Evolutionary conservation across 2,888 invertebrate genomes (phyloP), one percentile per base, ranked within the genome.

Genomic region (Ochlodes sylvanus): DNA sequence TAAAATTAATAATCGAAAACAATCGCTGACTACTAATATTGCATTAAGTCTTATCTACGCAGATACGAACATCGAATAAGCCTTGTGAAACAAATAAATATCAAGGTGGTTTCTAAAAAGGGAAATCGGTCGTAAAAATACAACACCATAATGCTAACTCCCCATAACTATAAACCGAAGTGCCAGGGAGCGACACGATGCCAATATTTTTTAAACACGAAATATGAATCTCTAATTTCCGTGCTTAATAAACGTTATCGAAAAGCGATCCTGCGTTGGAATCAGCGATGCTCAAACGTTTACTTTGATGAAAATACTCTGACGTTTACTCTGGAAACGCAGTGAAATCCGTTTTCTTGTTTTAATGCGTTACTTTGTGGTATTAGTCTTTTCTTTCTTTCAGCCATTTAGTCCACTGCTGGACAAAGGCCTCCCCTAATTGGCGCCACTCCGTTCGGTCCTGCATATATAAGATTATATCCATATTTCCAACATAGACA

Each of bases 181-280:
- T 58, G 68, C 63, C 63, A 55, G 61, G 68, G 21, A 63, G 68
- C 42, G 44, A 54, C 64, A 69, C 69, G 63, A 60, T 19, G 54
- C 42, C 62, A 54, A 69, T 67, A 71, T 68, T 68, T 68, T 68
- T 68, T 68, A 64, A 71, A 71, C 72, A 73, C 75, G 69, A 74
- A 79, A 80, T 67, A 63, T 44, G 57, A 76, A 76, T 72, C 76
- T 78, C 71, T 73, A 75, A 83, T 80, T 88, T 84, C 79, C 90
- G 91, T 91, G 91, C 79, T 76, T 76, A 72, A 76, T 75, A 78
- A 79, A 79, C 86, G 88, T 92, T 92, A 92, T 92, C 88, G 88
- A 82, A 81, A 88, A 88, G 80, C 86, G 80, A 89, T 88, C 81
- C 56, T 50, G 56, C 54, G 32, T n/a, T 19, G 1, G 6, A 15